Evolutionary conservation across 2,113 vertebrate genomes (phyloP).

Genomic region (Malurus cyaneus): DNA sequence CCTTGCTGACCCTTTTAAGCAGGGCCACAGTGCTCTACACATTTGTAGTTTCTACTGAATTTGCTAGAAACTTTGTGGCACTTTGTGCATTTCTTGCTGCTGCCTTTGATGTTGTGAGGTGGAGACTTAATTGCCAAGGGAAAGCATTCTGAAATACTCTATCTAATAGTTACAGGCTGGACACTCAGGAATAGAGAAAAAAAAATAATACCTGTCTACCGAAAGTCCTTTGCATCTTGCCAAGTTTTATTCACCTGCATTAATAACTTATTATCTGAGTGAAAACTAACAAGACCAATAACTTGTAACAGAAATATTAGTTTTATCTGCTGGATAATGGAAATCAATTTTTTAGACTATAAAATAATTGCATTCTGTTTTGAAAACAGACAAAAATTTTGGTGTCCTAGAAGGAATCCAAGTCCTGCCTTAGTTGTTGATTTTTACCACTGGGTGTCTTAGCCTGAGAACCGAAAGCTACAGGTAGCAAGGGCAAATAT

Average conservation of each 20-base stretch:
- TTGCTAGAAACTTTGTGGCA: neutral
- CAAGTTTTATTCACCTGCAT: neutral
- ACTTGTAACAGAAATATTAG: neutral
- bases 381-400: neutral
- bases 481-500: neutral
- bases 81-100: neutral
- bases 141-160: neutral
- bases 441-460: neutral
- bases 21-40: neutral
- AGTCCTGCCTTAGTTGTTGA: neutral
- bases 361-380: neutral
- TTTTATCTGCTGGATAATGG: neutral
- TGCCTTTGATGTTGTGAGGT: neutral
- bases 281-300: neutral
- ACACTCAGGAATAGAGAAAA: neutral
- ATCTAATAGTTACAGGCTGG: neutral
- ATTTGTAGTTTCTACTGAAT: accelerated
- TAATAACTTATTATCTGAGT: neutral
- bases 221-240: neutral
- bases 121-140: neutral
- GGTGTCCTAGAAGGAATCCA: neutral
- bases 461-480: neutral
- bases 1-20: neutral
- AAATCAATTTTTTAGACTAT: neutral
- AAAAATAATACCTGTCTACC: neutral